Conservation (phyloP, 2,888 invertebrate species). For the Helicoverpa assulta region DNA sequence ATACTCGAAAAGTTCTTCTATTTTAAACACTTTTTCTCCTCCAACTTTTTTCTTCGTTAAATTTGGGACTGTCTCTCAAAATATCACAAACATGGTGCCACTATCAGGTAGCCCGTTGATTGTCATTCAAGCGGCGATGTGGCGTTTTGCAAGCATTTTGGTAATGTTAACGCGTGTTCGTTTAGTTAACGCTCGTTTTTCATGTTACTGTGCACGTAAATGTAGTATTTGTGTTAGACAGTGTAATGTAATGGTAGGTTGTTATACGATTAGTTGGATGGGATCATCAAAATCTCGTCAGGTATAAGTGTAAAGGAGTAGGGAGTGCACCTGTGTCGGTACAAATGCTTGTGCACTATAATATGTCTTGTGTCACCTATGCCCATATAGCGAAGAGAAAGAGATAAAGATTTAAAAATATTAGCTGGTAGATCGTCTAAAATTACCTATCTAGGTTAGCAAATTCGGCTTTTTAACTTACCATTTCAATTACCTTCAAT, state of each 20-base stretch:
- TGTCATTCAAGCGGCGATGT: slow-evolving; percentile 71
- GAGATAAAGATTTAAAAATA: too few species aligned
- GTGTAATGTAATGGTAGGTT: background rate
- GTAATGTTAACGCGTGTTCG: slow-evolving; percentile 73
- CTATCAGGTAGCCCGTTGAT: slow-evolving; percentile 50
- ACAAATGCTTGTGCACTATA: too few species aligned
- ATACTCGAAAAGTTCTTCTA: too few species aligned
- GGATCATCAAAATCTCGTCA: background rate
- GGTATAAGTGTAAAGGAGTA: background rate
- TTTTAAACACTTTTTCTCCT: too few species aligned
- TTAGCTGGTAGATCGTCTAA: too few species aligned
- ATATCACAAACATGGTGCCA: slow-evolving; percentile 30
- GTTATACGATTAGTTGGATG: background rate
- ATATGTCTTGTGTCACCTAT: too few species aligned
- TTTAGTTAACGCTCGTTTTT: slow-evolving; percentile 62
- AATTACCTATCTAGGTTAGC: too few species aligned
- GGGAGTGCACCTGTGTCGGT: too few species aligned
- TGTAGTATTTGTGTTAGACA: slow-evolving; percentile 3
- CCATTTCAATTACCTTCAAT: background rate
- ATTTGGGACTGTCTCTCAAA: slow-evolving; percentile 34
- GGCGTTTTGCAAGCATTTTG: slow-evolving; percentile 76
- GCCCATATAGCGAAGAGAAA: too few species aligned
- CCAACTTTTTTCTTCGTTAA: background rate
- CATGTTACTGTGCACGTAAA: slow-evolving; percentile 43
- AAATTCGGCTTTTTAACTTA: background rate